These are phyloP conservation scores for Channa maculata DNA, from an alignment of 2,113 vertebrate genomes.

Conservation along the genomic window DNA sequence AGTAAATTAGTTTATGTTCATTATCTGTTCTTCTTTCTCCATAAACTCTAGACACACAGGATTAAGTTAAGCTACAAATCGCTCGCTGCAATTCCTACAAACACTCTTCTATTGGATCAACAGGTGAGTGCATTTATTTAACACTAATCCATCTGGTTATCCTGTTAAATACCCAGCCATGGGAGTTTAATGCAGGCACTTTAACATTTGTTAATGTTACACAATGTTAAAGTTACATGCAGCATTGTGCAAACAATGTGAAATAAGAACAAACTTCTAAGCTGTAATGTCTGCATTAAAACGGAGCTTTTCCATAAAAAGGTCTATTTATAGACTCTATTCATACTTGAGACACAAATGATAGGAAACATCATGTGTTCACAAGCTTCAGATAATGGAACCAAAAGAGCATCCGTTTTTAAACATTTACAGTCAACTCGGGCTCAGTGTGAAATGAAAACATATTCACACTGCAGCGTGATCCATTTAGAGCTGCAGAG, in stretches of 20 bases:
- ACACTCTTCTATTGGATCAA: slow-evolving; percentile 95
- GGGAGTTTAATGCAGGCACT: neutral
- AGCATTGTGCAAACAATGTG: neutral
- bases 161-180: neutral
- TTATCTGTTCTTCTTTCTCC: slow-evolving; percentile 59
- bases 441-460: neutral
- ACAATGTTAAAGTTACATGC: too few species aligned
- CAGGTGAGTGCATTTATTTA: slow-evolving; percentile 87
- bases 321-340: too few species aligned
- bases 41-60: slow-evolving; percentile 87
- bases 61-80: slow-evolving; percentile 95
- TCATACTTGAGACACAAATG: too few species aligned
- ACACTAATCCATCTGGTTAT: neutral
- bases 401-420: neutral
- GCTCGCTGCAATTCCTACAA: slow-evolving; percentile 97
- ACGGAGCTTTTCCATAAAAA: neutral
- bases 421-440: slow-evolving; percentile 7
- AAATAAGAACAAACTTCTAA: neutral
- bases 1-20: neutral
- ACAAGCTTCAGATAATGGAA: neutral
- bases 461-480: neutral
- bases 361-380: neutral
- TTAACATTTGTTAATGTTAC: too few species aligned
- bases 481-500: neutral
- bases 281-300: neutral